phyloP scores from a whole-genome alignment of 1,140 invertebrate species.

The Trichoplusia ni region DNA sequence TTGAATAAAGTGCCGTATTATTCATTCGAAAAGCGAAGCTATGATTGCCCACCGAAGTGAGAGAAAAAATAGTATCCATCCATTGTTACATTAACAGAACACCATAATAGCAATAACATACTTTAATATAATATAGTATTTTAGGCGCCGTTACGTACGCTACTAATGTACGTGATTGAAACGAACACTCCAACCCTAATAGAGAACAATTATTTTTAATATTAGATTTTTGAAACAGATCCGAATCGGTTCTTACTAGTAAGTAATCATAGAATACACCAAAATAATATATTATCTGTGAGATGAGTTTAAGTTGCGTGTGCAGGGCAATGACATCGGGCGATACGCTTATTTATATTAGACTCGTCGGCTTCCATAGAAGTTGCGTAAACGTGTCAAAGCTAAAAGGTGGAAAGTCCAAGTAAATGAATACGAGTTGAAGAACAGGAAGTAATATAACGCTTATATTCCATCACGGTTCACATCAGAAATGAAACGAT shows the following conservation, averaged over 20 bases:
- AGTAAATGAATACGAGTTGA: too few relatives aligned
- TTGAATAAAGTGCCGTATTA: too few relatives aligned
- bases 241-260: neutral
- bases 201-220: constrained; percentile 27
- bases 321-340: constrained; percentile 8
- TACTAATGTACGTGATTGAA: neutral
- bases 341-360: constrained; percentile 17
- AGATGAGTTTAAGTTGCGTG: too few relatives aligned
- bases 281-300: constrained; percentile 8
- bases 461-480: too few relatives aligned
- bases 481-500: too few relatives aligned
- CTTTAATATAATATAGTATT: neutral
- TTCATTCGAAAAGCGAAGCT: constrained; percentile 15
- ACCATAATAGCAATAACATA: constrained; percentile 18
- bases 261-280: neutral
- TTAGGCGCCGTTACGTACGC: constrained; percentile 1
- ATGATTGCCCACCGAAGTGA: constrained; percentile 27
- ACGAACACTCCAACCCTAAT: constrained; percentile 5
- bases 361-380: constrained; percentile 1
- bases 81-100: constrained; percentile 22
- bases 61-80: constrained; percentile 21
- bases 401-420: neutral
- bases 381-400: neutral
- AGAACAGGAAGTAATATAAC: too few relatives aligned
- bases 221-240: constrained; percentile 13